phyloP scores from a whole-genome alignment of 2,888 invertebrate species.

The Lutraria lutraria region DNA sequence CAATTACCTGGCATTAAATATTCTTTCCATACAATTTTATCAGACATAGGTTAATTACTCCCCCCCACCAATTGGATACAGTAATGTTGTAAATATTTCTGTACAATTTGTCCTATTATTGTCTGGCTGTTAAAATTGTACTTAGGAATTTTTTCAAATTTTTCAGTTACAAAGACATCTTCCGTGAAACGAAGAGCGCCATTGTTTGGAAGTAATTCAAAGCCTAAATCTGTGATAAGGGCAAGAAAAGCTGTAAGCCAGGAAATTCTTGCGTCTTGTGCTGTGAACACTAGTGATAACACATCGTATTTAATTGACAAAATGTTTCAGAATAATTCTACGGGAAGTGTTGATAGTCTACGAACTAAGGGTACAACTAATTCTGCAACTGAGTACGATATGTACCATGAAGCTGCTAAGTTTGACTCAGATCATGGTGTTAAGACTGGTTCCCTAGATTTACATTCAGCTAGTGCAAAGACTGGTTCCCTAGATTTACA shows the following conservation, averaged over 20 bases:
- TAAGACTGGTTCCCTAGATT: slow-evolving; percentile 41
- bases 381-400: slow-evolving; percentile 74
- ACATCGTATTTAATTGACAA: slow-evolving; percentile 81
- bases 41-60: too few species aligned
- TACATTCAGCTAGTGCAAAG: slow-evolving; percentile 25
- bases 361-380: slow-evolving; percentile 52
- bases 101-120: not conserved
- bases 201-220: slow-evolving; percentile 42
- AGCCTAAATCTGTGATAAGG: slow-evolving; percentile 71
- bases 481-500: slow-evolving; percentile 42
- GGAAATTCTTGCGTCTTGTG: slow-evolving; percentile 65
- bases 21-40: not conserved
- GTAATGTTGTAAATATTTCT: not conserved
- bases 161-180: slow-evolving; percentile 62
- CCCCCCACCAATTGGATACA: too few species aligned
- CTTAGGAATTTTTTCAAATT: not conserved
- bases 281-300: slow-evolving; percentile 71
- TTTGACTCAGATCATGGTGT: slow-evolving; percentile 68
- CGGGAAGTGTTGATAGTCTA: slow-evolving; percentile 65
- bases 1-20: not conserved
- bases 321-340: slow-evolving; percentile 79
- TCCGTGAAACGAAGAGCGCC: slow-evolving; percentile 49
- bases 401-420: slow-evolving; percentile 78
- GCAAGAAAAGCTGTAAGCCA: slow-evolving; percentile 68
- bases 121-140: not conserved